These are phyloP conservation scores for Callipepla squamata DNA, from an alignment of 2,113 vertebrate species.

Conservation along the genomic window DNA sequence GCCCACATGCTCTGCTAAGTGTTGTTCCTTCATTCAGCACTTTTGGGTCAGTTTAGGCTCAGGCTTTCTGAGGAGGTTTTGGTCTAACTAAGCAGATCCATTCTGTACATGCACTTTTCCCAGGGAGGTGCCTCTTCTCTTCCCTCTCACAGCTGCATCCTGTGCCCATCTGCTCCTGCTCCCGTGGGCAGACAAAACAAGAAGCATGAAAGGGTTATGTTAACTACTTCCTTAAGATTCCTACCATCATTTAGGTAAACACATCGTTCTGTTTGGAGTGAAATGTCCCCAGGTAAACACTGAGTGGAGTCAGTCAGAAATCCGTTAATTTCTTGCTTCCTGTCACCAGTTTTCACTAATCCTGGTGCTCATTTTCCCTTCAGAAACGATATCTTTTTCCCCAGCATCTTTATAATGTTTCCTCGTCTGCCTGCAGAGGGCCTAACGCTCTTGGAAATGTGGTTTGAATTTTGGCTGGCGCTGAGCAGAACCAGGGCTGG, in stretches of 20 bases:
- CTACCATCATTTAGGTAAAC: neutral
- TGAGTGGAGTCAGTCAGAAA: neutral
- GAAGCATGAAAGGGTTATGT: neutral
- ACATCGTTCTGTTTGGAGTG: neutral
- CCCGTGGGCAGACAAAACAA: slow-evolving; percentile 13
- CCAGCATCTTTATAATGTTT: neutral
- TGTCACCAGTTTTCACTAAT: neutral
- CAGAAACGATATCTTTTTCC: neutral
- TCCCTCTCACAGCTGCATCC: neutral
- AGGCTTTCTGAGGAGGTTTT: neutral
- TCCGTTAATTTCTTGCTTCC: neutral
- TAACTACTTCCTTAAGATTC: neutral
- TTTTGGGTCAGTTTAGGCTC: neutral
- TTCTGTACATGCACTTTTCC: neutral
- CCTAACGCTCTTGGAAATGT: neutral
- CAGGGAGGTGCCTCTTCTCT: neutral
- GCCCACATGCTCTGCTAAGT: neutral
- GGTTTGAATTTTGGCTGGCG: neutral
- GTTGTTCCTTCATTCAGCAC: neutral
- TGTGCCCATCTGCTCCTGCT: neutral
- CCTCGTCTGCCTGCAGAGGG: neutral
- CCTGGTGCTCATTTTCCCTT: neutral
- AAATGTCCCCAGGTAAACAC: neutral
- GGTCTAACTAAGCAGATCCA: neutral
- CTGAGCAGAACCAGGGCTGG: neutral